phyloP scores from a whole-genome alignment of 1,140 invertebrate genomes.

The Tetraneura akinire region DNA sequence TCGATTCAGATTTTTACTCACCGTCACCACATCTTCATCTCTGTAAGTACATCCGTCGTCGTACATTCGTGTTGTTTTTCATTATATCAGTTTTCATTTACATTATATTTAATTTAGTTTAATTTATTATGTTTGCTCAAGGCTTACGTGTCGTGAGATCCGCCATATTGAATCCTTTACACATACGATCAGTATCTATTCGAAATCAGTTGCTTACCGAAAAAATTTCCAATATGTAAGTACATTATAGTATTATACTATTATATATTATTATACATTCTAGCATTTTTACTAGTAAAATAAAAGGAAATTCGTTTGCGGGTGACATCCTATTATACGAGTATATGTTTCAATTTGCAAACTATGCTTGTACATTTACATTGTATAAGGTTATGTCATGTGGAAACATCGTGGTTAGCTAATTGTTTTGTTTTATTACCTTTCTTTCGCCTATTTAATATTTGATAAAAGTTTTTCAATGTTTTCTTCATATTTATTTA shows the following conservation, averaged over 20 bases:
- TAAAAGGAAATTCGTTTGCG: no score
- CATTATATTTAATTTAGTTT: constrained; percentile 32
- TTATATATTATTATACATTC: no score
- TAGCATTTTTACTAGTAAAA: no score
- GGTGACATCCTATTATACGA: no score
- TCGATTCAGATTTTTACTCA: background rate
- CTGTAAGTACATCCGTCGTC: background rate
- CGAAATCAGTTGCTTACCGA: constrained; percentile 10
- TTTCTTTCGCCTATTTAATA: no score
- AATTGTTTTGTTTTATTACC: background rate
- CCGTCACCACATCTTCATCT: background rate
- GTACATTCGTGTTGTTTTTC: background rate
- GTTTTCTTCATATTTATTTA: no score
- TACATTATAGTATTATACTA: no score
- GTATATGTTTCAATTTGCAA: no score
- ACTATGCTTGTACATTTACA: no score
- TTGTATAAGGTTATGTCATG: background rate
- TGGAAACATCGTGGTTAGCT: background rate
- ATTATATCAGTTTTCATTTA: background rate
- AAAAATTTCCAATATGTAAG: constrained; percentile 20
- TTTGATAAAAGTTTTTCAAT: no score
- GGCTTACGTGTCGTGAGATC: constrained; percentile 29
- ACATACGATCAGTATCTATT: background rate
- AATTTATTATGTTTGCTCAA: constrained; percentile 37
- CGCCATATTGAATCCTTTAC: constrained; percentile 41